These are phyloP conservation scores for Diadophis punctatus DNA, from an alignment of 2,113 vertebrate species.

Conservation along the genomic window DNA sequence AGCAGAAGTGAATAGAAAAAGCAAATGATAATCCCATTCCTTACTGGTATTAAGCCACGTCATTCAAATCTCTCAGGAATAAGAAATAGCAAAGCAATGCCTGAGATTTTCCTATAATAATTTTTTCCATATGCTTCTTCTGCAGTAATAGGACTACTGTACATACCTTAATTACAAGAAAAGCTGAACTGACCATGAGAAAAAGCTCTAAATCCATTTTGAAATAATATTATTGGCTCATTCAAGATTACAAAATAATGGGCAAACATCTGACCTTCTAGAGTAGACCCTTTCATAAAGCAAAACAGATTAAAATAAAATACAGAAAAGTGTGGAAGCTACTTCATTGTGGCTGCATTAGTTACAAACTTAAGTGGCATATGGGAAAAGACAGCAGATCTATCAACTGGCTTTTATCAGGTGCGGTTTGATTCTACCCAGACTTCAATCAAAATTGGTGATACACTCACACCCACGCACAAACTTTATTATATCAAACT, in stretches of 20 bases:
- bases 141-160: background rate
- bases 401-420: background rate
- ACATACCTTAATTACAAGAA: background rate
- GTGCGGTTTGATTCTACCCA: background rate
- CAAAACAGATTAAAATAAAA: background rate
- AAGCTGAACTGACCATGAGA: background rate
- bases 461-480: background rate
- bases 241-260: background rate
- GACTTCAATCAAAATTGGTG: background rate
- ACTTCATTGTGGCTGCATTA: background rate
- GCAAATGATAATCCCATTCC: background rate
- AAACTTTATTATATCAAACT: background rate
- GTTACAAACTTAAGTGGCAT: background rate
- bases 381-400: background rate
- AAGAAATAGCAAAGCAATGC: background rate
- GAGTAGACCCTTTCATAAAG: background rate
- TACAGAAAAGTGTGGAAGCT: background rate
- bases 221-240: background rate
- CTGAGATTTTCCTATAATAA: background rate
- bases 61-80: background rate
- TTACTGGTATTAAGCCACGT: background rate
- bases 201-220: background rate
- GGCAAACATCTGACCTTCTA: background rate
- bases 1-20: background rate
- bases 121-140: background rate